These are phyloP conservation scores for Cathartes aura DNA, from an alignment of 2,113 vertebrate genomes.

Conservation along the genomic window DNA sequence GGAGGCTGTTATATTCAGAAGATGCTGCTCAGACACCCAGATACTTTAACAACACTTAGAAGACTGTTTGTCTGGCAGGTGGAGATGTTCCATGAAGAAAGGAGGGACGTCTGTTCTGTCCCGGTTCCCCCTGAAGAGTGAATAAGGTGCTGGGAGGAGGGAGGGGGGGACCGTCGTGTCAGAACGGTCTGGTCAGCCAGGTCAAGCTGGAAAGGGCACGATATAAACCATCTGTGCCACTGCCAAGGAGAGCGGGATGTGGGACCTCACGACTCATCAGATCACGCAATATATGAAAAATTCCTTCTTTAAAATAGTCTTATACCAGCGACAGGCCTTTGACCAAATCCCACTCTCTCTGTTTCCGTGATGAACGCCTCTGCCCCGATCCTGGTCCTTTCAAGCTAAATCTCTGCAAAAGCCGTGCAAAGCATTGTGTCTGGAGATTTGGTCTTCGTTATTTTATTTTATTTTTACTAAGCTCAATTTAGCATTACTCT, in stretches of 20 bases:
- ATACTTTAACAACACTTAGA: accelerated
- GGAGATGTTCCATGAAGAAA: neutral
- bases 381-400: neutral
- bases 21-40: neutral
- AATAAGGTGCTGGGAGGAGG: neutral
- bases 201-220: neutral
- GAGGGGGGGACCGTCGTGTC: no score
- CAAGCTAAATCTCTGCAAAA: neutral
- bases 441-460: no score
- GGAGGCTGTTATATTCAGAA: accelerated
- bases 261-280: neutral
- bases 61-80: neutral
- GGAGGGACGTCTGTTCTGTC: neutral
- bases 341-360: neutral
- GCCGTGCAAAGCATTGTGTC: accelerated
- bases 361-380: neutral
- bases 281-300: neutral
- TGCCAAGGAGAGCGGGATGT: accelerated
- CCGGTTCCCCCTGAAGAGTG: neutral
- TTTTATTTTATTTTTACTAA: neutral
- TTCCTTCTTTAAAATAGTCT: neutral
- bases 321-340: neutral
- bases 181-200: neutral
- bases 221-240: accelerated
- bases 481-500: neutral